Percentiles rank a stretch among this genome's conserved stretches.
These are phyloP conservation scores for Ornithoptera alexandrae DNA, from an alignment of 2,888 invertebrate genomes.

Conservation along the genomic window DNA sequence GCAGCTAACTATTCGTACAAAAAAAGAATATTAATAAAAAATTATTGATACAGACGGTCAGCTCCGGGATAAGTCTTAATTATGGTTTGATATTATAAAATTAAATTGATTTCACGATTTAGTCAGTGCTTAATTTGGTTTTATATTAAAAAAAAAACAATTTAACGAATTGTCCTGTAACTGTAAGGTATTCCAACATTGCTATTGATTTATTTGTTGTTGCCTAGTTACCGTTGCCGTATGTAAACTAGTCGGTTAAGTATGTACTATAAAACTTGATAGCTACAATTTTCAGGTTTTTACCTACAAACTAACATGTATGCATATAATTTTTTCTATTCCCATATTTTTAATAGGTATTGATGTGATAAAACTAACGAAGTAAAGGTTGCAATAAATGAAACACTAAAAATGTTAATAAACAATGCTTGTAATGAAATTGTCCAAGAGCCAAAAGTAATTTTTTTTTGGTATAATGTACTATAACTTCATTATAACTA, in stretches of 20 bases:
- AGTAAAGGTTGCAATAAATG: too few species aligned
- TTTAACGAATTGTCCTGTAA: neutral
- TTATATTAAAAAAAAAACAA: neutral
- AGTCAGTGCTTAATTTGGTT: too few species aligned
- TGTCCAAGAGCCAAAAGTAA: too few species aligned
- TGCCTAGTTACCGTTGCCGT: neutral
- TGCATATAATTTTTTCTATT: too few species aligned
- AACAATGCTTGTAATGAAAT: too few species aligned
- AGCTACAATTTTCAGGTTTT: neutral
- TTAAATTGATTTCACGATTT: neutral
- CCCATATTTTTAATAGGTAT: too few species aligned
- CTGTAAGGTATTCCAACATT: neutral
- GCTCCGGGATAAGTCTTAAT: neutral
- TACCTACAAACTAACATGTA: neutral
- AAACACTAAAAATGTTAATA: too few species aligned
- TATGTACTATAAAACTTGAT: neutral
- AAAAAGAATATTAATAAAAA: neutral
- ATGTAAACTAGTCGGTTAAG: neutral
- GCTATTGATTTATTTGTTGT: slow-evolving; percentile 7
- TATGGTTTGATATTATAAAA: neutral
- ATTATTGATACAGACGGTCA: neutral
- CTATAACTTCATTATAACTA: too few species aligned
- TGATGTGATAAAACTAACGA: too few species aligned
- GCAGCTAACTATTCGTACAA: neutral
- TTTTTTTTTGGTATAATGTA: too few species aligned